Evolutionary conservation across 2,113 vertebrate genomes (phyloP).

Genomic region (Rynchops niger): DNA sequence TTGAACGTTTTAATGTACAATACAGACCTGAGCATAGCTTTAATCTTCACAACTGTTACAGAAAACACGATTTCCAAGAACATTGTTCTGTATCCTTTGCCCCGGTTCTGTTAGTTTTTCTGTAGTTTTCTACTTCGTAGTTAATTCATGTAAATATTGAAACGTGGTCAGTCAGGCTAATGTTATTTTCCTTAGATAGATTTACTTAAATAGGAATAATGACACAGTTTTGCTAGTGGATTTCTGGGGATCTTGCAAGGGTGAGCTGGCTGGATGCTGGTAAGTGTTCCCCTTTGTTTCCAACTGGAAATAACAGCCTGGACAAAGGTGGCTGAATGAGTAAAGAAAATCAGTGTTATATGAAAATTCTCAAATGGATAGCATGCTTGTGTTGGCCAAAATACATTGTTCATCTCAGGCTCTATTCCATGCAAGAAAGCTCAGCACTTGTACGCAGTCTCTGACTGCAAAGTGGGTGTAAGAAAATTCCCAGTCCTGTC

Average conservation of each 20-base stretch:
- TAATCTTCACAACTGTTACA: neutral
- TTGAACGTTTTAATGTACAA: neutral
- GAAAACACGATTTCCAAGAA: neutral
- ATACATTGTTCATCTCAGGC: neutral
- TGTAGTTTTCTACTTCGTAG: neutral
- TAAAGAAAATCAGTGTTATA: neutral
- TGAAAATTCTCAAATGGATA: neutral
- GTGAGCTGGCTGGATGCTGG: neutral
- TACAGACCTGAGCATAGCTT: neutral
- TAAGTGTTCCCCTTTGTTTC: neutral
- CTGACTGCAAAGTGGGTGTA: neutral
- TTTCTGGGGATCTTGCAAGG: neutral
- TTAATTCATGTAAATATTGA: neutral
- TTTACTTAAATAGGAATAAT: neutral
- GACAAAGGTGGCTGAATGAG: neutral
- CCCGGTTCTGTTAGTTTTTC: neutral
- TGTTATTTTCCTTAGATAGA: neutral
- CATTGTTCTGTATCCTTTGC: neutral
- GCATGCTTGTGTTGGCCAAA: neutral
- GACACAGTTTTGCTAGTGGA: neutral
- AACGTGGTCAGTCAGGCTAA: neutral
- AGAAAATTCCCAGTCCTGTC: neutral
- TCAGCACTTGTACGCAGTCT: neutral
- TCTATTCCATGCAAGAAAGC: neutral
- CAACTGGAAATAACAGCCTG: neutral